Base-by-base conservation (phyloP, 2,888 invertebrate species). In the Nysson spinosus region DNA sequence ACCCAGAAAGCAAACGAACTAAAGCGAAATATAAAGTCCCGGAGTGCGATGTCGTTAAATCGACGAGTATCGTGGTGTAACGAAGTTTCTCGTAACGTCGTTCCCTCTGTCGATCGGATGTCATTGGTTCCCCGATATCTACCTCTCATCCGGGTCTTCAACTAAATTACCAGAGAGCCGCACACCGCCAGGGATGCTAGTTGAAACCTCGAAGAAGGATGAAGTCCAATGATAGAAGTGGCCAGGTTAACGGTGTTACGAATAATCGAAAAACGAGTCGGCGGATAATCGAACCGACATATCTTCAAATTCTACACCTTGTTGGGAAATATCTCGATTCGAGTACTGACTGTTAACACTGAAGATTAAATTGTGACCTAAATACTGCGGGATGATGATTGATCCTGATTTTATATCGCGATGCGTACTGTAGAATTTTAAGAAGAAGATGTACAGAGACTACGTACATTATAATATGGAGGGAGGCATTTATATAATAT, bases 331-430 rank as follows among this genome's bases (percentile, higher is more conserved):
- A 69, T 20, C 54, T 79, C 75, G 76, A 83, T 81, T 78, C 72
- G 50, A 67, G 68, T 58, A 70, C 78, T 75, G 79, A 79, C 74
- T 78, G 77, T 84, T 83, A 80, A 81, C 78, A 82, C 65, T 80
- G 80, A 78, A 79, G 77, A 83, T 84, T 83, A 83, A 84, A 82
- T 77, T 77, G 75, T 65, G 56, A 71, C 73, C 75, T 69, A 69
- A 71, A 81, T 78, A 79, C 70, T 77, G 67, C 61, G 55, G 50
- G 43, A 24, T n/a, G n/a, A n/a, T n/a, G n/a, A n/a, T n/a, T n/a
- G n/a, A n/a, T n/a, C n/a, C n/a, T 39, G 61, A 62, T 62, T 60
- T 62, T 60, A 62, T n/a, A n/a, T n/a, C n/a, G n/a, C n/a, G n/a
- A n/a, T n/a, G n/a, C n/a, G n/a, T n/a, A n/a, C n/a, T n/a, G n/a